Base-by-base conservation (phyloP, 2,888 invertebrate species). In the Pegoplata infirma region DNA sequence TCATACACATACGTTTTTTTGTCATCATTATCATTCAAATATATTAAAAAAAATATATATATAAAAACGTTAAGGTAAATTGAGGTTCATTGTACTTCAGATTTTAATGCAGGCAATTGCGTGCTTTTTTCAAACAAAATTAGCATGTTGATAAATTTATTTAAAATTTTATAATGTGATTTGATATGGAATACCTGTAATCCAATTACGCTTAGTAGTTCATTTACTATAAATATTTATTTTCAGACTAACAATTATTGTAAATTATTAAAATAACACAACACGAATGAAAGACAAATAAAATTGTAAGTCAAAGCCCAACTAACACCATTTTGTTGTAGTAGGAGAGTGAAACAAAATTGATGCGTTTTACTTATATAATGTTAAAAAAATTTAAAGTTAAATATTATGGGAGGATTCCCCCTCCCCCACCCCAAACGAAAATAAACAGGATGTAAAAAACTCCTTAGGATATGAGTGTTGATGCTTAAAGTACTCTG, bases 41-140 rank as follows among this genome's bases (percentile, higher is more conserved):
- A 40, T 40, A 4, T n/a, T 12, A 36, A 67, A 46, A 56, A 16
- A 40, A 40, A n/a, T n/a, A 40, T 40, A 4, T n/a, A n/a, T 25
- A 67, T 32, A 56, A 16, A 19, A 66, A 44, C 25, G 16, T 55
- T 25, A 28, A 63, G 25, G 49, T 69, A 49, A 68, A 63, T 69
- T 40, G 47, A 58, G 68, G 78, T 78, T 78, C 78, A 69, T 69
- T 78, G 78, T 58, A 69, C 76, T 63, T 49, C 44, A 40, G 14
- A 44, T 64, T 44, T 66, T 46, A 21, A 56, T 63, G 36, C 14
- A 51, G 36, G 0, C 10, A 8, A 16, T 66, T 58, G 79, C 67
- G 63, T 75, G 79, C 40, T 61, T 64, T 44, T n/a, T 25, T 25
- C 25, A 25, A 47, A 55, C 53, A 32, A 14, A n/a, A 51, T 51